Base-by-base conservation (phyloP, 2,113 vertebrate genomes). In the Leptodactylus fuscus region DNA sequence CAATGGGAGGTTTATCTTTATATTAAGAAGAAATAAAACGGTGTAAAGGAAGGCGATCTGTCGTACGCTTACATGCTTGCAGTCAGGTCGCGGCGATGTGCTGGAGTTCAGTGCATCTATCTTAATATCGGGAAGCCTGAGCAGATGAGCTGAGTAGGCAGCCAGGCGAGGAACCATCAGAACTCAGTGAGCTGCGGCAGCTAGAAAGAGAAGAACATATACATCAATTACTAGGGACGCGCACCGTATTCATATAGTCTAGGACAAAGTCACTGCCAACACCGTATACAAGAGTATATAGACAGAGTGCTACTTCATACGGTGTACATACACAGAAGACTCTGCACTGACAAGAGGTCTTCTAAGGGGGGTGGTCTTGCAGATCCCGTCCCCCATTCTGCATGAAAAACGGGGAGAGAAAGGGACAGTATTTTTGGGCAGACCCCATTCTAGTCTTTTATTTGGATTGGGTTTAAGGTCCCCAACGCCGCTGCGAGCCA, bases 171-270 rank as follows among this genome's bases (percentile, higher is more conserved):
- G 85, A 87, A 87, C 29, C 87, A 88, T 88, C 88, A 89, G 85
- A 89, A 89, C 32, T 48, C 85, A 87, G 87, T 73, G 85, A 90
- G 89, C 75, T 86, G 87, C 85, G 87, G 89, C 87, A 83, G 83
- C 90, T 90, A 87, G 89, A 79, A 79, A 82, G 62, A 74, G 77
- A 86, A 81, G 73, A 73, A 89, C 49, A 48, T 29, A 60, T 76
- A 69, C 38, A 76, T 83, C 80, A 81, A 65, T 81, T 81, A 67
- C 10, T 65, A 32, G 24, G 20, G 20, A 67, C 80, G 48, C 20
- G 18, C 13, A 18, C 60, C 60, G 41, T 67, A 81, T 67, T 81
- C 58, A 44, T 48, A 20, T 1, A 29, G 58, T 29, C 41, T 48
- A 44, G 10, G 38, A 22, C 27, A 13, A 5, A 41, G 34, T 15